Evolutionary conservation across 2,797 vertebrate genomes (phyloP), one percentile per base, ranked within the genome.

Genomic region (Sebastes taczanowskii): DNA sequence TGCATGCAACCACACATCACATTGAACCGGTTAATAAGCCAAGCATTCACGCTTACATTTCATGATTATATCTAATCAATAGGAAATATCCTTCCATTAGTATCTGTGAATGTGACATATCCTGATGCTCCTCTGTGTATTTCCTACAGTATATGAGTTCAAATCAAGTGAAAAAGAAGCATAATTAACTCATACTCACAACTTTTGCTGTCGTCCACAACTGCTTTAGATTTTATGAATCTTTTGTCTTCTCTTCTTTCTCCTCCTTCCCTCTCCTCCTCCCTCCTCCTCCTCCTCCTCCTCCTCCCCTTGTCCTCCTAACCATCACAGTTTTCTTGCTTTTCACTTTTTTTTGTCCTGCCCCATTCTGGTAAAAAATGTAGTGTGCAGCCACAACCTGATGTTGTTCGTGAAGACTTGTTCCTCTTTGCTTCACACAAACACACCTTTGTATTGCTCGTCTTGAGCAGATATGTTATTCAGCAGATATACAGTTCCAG

Each of bases 241-340:
- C 88, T 91, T 94, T 94, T 94, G 90, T 93, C 90, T 93, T 93
- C 79, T 90, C 74, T 88, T 85, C 83, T 91, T 88, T 91, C 90
- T 80, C 81, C 91, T 92, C 90, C 90, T 91, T 89, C 84, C 67
- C 67, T 88, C 78, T 85, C 77, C 72, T 84, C 81, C 73, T 78
- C 81, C 64, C 73, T 82, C 79, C 77, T 86, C 71, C 71, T 81
- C 70, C 81, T 65, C 74, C 81, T n/a, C 65, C 46, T 53, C 65
- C 65, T 52, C 65, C 65, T 77, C 71, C 76, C 25, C 68, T 67
- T 82, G 46, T 86, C 64, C 73, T 91, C 71, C 81, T 74, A 82
- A 84, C 53, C 75, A 84, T 88, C 82, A 78, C 42, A 61, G 42
- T 75, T 89, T 86, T 87, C 78, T 78, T 78, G 49, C 49, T 35